Evolutionary conservation across 1,140 invertebrate genomes (phyloP), one percentile per base, ranked within the genome.

Genomic region (Trissolcus basalis): DNA sequence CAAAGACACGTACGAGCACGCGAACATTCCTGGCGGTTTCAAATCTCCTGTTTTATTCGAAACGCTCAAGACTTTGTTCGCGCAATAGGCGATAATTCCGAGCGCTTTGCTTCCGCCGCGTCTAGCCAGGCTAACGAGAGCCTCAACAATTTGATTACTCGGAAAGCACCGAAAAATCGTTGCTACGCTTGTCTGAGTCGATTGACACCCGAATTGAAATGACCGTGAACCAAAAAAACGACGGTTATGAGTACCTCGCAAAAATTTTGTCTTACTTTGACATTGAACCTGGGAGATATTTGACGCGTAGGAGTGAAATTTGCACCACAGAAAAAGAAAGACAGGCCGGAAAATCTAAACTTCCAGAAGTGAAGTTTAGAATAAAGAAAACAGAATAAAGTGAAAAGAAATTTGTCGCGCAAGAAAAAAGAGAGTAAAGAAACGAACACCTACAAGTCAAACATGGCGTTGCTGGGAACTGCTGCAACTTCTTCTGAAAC

Each of bases 71-170:
- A 13, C 48, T 19, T 32, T 79, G 12, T 73, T 73, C 5, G 14
- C 12, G 9, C 73, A 75, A 56, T 73, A 43, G 60, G 69, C 0
- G 27, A 68, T 27, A 77, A 74, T 45, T 54, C 56, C 5, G 8
- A 36, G 0, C 64, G 76, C 56, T 78, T 73, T 36, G 72, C 68
- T 12, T 15, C 77, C n/a, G 27, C 54, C 16, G 72, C 73, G n/a
- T 77, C 65, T 12, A 79, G 77, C 47, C 77, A 80, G 45, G 64
- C 60, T 10, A 77, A 80, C 44, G 61, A 78, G 68, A 67, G 59
- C 9, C 4, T 71, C 1, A 79, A 83, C 14, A 77, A 80, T 67
- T 59, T 70, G 0, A 79, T 80, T 15, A 45, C 75, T 12, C 44
- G 75, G 8, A 77, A 79, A 63, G 60, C 58, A 16, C 73, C 75